These are phyloP conservation scores for Xyrauchen texanus DNA, from an alignment of 2,113 vertebrate species.

Conservation along the genomic window DNA sequence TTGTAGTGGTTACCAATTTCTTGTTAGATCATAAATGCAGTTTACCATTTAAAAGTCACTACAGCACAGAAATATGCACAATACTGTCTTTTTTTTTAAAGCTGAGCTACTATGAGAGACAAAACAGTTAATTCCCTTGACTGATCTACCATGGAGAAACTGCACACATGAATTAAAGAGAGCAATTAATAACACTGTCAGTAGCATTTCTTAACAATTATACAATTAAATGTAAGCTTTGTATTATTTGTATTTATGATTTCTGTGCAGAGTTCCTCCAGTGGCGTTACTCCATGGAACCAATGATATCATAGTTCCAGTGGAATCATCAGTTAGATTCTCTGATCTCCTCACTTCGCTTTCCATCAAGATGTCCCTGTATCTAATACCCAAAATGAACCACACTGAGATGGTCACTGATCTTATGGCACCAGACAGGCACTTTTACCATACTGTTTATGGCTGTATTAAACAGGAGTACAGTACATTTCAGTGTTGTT, in stretches of 20 bases:
- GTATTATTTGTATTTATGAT: no score
- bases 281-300: conserved; percentile 72
- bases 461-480: conserved; percentile 70
- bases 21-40: not conserved
- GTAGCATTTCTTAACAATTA: no score
- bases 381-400: conserved; percentile 66
- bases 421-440: conserved; percentile 70
- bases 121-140: not conserved
- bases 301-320: conserved; percentile 68
- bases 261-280: conserved; percentile 65
- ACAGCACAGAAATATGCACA: not conserved
- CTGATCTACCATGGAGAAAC: not conserved
- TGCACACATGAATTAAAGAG: no score
- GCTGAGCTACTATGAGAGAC: not conserved
- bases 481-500: conserved; percentile 44
- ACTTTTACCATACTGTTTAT: conserved; percentile 68
- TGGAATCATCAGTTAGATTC: conserved; percentile 67
- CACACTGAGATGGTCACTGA: conserved; percentile 72
- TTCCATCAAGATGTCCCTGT: conserved; percentile 55
- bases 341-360: conserved; percentile 50
- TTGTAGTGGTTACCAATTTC: not conserved
- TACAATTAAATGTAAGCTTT: no score
- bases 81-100: not conserved
- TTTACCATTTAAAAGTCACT: not conserved
- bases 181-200: no score